Percentiles rank a stretch among this genome's conserved stretches.
Conservation (phyloP, 1,140 invertebrate genomes). For the Hormaphis cornu region DNA sequence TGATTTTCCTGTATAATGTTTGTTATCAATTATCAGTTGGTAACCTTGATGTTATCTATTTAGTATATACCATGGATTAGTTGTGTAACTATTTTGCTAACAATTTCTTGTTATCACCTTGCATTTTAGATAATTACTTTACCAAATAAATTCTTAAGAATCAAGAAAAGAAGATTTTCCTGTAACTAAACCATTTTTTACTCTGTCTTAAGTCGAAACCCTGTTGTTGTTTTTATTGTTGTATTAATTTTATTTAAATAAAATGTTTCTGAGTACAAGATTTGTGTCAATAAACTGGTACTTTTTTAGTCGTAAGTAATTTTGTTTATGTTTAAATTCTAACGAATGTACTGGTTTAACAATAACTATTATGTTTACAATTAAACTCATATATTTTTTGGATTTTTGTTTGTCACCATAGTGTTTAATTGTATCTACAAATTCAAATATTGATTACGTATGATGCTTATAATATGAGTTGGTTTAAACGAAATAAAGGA, state of each 20-base stretch:
- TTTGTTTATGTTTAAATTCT: too few relatives aligned
- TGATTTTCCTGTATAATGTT: too few relatives aligned
- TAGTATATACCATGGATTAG: not conserved
- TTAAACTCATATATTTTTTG: not conserved
- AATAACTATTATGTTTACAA: not conserved
- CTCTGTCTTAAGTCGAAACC: too few relatives aligned
- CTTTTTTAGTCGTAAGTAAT: not conserved
- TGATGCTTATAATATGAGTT: constrained; percentile 38
- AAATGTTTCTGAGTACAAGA: not conserved
- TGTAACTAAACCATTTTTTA: too few relatives aligned
- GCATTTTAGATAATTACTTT: not conserved
- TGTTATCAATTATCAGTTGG: not conserved
- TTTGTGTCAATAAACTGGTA: too few relatives aligned
- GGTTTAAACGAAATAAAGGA: constrained; percentile 40
- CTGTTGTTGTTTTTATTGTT: not conserved
- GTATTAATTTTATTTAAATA: not conserved
- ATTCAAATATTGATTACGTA: not conserved
- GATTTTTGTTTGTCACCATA: not conserved
- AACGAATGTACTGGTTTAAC: too few relatives aligned
- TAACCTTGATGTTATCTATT: not conserved
- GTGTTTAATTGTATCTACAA: not conserved
- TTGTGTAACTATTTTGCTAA: not conserved
- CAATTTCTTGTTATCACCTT: not conserved
- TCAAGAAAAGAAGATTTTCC: not conserved
- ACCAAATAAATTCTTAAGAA: not conserved